Base-by-base conservation (phyloP, 2,113 vertebrate species). In the Riparia riparia region DNA sequence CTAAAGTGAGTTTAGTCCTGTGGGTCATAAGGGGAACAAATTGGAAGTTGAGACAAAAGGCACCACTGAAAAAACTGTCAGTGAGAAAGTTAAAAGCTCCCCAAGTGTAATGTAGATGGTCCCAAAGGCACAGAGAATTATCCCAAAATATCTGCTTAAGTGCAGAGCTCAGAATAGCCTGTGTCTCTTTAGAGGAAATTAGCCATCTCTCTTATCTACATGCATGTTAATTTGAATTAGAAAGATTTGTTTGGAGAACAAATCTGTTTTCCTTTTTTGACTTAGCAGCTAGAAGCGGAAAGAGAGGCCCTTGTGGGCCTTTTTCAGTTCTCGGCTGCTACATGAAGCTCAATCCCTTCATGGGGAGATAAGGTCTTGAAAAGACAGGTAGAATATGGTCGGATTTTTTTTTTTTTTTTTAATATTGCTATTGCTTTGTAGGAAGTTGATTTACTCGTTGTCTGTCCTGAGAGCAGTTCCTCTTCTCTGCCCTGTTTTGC, bases 351-450 rank as follows among this genome's bases (percentile, higher is more conserved):
- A 44, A 4, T 32, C 24, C 6, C 0, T n/a, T 22, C 37, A 25
- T 0, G 39, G 10, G 3, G 14, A 24, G 2, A 15, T 19, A 57
- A 76, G 5, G 21, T 25, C 31, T 88, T 65, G 54, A 28, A 86
- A 57, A 63, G 17, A 42, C 2, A 44, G 12, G n/a, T 49, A 49
- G 39, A 90, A 45, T 3, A n/a, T 13, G 11, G 5, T 15, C 29
- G 28, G 2, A 0, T 0, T 29, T 32, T 34, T 49, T 4, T 10
- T 34, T 49, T 4, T 10, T 34, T 34, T 29, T 32, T 34, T 0
- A 34, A 49, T 57, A 50, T 28, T 69, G 41, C 2, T 69, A 7
- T 50, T 61, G 28, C 17, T 76, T 64, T 50, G 13, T 9, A 47
- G 50, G 24, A 73, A 41, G 31, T 41, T 73, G 31, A 25, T 82